These are phyloP conservation scores for Dicerorhinus sumatrensis DNA, from an alignment of 2,113 vertebrate species.

Conservation along the genomic window DNA sequence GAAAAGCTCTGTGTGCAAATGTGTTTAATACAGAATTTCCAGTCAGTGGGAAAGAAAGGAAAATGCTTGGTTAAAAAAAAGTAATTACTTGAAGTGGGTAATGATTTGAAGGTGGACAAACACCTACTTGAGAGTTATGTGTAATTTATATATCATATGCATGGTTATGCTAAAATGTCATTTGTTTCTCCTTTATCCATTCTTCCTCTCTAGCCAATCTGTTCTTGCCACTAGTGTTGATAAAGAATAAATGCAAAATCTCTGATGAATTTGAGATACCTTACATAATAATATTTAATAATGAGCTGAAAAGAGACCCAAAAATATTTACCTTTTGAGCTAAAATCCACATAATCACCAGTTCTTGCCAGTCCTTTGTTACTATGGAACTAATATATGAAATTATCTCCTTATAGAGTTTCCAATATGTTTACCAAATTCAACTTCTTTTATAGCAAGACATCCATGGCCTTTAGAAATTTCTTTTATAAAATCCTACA, in stretches of 20 bases:
- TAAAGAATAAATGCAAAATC: slow-evolving; percentile 59
- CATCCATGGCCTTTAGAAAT: background rate
- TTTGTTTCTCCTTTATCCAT: slow-evolving; percentile 63
- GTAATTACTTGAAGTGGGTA: slow-evolving; percentile 61
- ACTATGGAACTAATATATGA: background rate
- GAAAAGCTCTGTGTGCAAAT: slow-evolving; percentile 34
- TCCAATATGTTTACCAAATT: slow-evolving; percentile 23
- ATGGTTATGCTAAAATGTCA: slow-evolving; percentile 55
- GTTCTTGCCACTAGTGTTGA: slow-evolving; percentile 59
- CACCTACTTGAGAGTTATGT: slow-evolving; percentile 15
- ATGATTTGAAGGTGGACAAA: slow-evolving; percentile 51
- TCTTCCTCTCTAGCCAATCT: slow-evolving; percentile 58
- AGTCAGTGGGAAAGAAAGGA: background rate
- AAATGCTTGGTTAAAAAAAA: slow-evolving; percentile 39
- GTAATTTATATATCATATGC: slow-evolving; percentile 49
- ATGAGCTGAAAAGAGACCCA: background rate
- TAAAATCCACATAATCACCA: slow-evolving; percentile 10
- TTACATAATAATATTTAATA: slow-evolving; percentile 68
- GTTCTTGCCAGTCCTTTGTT: slow-evolving; percentile 25
- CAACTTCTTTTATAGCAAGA: slow-evolving; percentile 1
- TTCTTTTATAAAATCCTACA: background rate
- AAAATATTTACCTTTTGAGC: slow-evolving; percentile 41
- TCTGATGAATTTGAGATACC: slow-evolving; percentile 43
- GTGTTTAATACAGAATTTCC: slow-evolving; percentile 38
- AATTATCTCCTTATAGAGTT: background rate